Percentiles rank a stretch among this genome's conserved stretches.
Evolutionary conservation across 2,797 vertebrate species (phyloP).

Genomic region (Ambastaia sidthimunki): DNA sequence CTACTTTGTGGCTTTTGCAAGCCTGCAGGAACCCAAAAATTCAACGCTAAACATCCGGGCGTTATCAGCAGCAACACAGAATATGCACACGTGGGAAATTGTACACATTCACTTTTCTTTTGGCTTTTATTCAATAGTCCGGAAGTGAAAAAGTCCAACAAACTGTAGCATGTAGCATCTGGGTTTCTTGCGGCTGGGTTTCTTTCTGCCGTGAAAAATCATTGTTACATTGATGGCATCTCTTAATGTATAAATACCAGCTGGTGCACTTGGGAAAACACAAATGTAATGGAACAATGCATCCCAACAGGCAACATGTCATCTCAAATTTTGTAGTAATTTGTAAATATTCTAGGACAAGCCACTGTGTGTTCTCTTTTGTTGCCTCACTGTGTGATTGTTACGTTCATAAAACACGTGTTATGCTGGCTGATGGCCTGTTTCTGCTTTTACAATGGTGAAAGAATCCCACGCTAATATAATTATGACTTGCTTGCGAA

Average conservation of each 20-base stretch:
- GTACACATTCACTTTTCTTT: background rate
- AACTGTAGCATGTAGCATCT: conserved; percentile 37
- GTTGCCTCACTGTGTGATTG: background rate
- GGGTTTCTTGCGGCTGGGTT: conserved; percentile 10
- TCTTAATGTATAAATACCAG: conserved; percentile 47
- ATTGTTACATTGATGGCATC: conserved; percentile 33
- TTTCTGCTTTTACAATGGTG: background rate
- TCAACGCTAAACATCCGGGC: conserved; percentile 1
- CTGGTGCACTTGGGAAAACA: conserved; percentile 21
- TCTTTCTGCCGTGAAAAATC: conserved; percentile 22
- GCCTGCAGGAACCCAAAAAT: conserved; percentile 7
- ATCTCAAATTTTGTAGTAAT: conserved; percentile 36
- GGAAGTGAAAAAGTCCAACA: conserved; percentile 19
- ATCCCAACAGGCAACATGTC: conserved; percentile 31
- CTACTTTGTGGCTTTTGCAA: background rate
- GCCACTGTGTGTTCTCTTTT: background rate
- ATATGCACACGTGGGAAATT: conserved; percentile 25
- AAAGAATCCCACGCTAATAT: background rate
- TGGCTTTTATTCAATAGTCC: conserved; percentile 22
- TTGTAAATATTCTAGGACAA: conserved; percentile 39
- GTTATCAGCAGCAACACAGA: conserved; percentile 20
- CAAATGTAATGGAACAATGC: conserved; percentile 34
- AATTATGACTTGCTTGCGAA: background rate
- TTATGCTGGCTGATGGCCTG: conserved; percentile 1
- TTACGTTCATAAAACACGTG: background rate